Evolutionary conservation across 2,888 invertebrate species (phyloP).

Genomic region (Euplexia lucipara): DNA sequence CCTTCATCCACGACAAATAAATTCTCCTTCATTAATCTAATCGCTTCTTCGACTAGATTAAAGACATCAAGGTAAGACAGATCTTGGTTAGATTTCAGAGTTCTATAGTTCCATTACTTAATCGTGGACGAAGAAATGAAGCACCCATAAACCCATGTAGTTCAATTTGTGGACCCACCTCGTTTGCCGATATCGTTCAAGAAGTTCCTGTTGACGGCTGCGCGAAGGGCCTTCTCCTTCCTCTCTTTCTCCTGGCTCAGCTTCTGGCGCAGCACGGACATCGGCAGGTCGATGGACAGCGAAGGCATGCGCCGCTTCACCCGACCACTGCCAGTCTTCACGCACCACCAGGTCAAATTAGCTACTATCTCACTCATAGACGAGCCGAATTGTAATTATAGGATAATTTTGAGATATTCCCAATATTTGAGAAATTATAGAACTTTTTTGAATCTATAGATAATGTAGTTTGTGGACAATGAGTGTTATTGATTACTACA

Average conservation of each 20-base stretch:
- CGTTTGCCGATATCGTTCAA: constrained; percentile 95
- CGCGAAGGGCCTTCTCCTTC: constrained; percentile 92
- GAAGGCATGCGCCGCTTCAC: constrained; percentile 92
- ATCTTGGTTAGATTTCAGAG: no score
- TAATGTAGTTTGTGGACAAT: neutral
- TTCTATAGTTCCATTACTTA: constrained; percentile 1
- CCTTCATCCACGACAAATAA: constrained; percentile 4
- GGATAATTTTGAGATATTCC: neutral
- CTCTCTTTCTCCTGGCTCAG: constrained; percentile 95
- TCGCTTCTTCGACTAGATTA: no score
- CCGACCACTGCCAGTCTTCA: constrained; percentile 83
- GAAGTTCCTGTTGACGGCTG: constrained; percentile 92
- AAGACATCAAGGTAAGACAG: no score
- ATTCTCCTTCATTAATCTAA: no score
- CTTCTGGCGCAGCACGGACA: constrained; percentile 96
- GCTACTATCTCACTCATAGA: constrained; percentile 42
- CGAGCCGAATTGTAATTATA: constrained; percentile 5
- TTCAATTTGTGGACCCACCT: constrained; percentile 70
- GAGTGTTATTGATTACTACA: neutral
- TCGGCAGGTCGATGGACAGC: constrained; percentile 96
- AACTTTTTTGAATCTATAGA: neutral
- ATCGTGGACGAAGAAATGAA: neutral
- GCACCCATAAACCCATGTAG: no score
- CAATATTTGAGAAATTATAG: no score
- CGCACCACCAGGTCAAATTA: constrained; percentile 66